Percentiles rank a stretch among this genome's conserved stretches.
phyloP scores from a whole-genome alignment of 2,888 invertebrate genomes.

The Ptychoptera albimana region DNA sequence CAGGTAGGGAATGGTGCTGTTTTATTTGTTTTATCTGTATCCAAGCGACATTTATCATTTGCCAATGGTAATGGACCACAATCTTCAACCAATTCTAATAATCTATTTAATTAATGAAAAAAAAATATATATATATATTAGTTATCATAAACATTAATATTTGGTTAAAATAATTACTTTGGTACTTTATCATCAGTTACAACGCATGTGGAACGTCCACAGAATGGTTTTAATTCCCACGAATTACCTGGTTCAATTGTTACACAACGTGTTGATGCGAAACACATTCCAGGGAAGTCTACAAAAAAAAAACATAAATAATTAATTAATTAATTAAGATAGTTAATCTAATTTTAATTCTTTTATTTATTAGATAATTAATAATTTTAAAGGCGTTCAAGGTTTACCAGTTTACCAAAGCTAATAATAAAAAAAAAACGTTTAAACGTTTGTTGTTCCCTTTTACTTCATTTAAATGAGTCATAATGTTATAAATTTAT shows the following conservation, averaged over 20 bases:
- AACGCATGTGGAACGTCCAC: conserved; percentile 79
- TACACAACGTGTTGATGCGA: conserved; percentile 77
- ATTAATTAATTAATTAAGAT: conserved; percentile 1
- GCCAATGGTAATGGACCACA: conserved; percentile 77
- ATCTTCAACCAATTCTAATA: conserved; percentile 73
- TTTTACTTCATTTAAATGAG: no score
- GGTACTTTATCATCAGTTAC: conserved; percentile 58
- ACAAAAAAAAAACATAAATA: conserved; percentile 10
- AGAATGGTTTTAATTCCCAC: conserved; percentile 80
- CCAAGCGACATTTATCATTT: conserved; percentile 77
- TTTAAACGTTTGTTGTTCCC: no score
- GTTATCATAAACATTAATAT: no score
- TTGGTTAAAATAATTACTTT: conserved; percentile 21
- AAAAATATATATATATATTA: no score
- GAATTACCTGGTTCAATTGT: conserved; percentile 72
- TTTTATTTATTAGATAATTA: not conserved
- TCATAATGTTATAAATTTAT: no score
- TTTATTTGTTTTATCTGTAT: conserved; percentile 73
- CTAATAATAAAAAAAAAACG: no score
- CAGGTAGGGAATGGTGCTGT: conserved; percentile 76
- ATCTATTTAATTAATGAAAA: conserved; percentile 27
- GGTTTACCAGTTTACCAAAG: no score
- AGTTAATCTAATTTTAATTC: not conserved
- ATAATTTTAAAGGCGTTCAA: no score
- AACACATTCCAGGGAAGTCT: conserved; percentile 84